These are phyloP conservation scores for Patagioenas fasciata DNA, from an alignment of 2,113 vertebrate species.

Conservation along the genomic window DNA sequence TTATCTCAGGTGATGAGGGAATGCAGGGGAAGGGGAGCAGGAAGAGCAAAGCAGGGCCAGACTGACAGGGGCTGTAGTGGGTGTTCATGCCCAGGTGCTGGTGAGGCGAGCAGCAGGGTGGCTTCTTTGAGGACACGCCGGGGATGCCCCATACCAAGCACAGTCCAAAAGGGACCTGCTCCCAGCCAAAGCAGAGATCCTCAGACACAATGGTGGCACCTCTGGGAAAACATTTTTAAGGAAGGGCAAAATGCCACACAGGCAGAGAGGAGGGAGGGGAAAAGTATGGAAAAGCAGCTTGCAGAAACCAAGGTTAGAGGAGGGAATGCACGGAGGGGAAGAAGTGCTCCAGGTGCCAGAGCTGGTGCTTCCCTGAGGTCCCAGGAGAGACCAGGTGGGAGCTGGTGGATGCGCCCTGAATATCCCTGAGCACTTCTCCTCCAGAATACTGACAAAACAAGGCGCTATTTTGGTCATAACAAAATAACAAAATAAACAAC, in stretches of 20 bases:
- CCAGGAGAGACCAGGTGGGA: neutral
- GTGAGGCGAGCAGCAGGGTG: rapidly evolving
- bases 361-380: neutral
- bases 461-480: neutral
- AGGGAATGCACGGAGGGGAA: rapidly evolving
- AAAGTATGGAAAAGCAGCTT: neutral
- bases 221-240: neutral
- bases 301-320: rapidly evolving
- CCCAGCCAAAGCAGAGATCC: neutral
- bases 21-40: neutral
- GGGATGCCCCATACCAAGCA: no score
- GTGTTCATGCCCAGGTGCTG: no score
- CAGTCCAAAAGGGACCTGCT: neutral
- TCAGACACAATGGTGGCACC: rapidly evolving
- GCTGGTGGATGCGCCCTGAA: neutral
- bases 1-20: neutral
- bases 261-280: neutral
- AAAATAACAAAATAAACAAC: neutral
- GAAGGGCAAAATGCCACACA: neutral
- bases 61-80: no score
- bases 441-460: neutral
- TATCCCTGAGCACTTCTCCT: neutral
- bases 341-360: neutral
- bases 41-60: neutral
- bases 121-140: no score